Percentiles rank a stretch among this genome's conserved stretches.
Conservation (phyloP, 2,113 vertebrate genomes). For the Zosterops hypoxanthus region DNA sequence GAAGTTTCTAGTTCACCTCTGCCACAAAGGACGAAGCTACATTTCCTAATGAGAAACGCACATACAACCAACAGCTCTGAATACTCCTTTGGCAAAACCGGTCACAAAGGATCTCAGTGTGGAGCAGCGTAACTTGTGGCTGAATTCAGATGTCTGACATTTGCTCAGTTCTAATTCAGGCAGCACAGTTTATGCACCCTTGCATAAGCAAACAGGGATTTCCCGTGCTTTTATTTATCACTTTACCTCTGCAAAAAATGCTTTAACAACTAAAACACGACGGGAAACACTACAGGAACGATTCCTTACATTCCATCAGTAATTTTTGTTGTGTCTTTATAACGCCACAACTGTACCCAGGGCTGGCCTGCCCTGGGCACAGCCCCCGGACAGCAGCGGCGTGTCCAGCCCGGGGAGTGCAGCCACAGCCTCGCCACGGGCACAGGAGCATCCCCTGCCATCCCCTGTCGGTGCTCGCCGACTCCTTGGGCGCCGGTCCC, state of each 20-base stretch:
- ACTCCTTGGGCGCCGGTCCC: neutral
- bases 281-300: fast-evolving
- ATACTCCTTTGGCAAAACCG: neutral
- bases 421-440: neutral
- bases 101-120: slow-evolving; percentile 12
- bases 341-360: fast-evolving
- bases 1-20: neutral
- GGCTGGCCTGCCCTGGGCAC: neutral
- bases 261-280: neutral
- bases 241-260: neutral
- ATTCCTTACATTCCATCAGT: fast-evolving
- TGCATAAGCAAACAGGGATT: neutral
- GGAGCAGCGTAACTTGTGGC: neutral
- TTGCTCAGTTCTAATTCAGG: neutral
- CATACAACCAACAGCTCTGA: neutral
- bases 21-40: neutral
- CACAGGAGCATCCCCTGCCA: neutral
- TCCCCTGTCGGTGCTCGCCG: fast-evolving
- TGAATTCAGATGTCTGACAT: neutral
- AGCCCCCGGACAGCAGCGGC: neutral
- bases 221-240: neutral
- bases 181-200: neutral
- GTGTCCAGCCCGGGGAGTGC: neutral
- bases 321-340: fast-evolving
- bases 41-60: neutral